Percentiles rank a stretch among this genome's conserved stretches.
Conservation (phyloP, 2,113 vertebrate genomes). For the Etheostoma spectabile region DNA sequence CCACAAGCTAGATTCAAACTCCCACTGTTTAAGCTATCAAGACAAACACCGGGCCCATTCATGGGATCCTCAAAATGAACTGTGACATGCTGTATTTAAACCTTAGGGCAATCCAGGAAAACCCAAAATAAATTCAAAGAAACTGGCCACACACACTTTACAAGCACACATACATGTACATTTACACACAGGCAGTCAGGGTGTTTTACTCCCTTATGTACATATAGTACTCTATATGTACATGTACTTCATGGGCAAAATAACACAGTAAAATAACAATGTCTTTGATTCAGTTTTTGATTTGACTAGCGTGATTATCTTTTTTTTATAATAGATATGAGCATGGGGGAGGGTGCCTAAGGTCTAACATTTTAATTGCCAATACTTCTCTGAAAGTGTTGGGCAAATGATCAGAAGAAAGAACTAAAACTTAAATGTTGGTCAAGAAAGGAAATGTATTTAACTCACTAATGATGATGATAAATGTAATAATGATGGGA, state of each 20-base stretch:
- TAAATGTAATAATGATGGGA: constrained; percentile 55
- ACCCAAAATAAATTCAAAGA: constrained; percentile 59
- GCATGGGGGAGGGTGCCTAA: no score
- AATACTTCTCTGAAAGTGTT: no score
- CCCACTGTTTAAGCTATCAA: constrained; percentile 75
- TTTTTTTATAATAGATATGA: no score
- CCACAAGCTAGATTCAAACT: constrained; percentile 59
- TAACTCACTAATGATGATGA: constrained; percentile 65
- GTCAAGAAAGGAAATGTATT: constrained; percentile 73
- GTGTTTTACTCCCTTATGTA: constrained; percentile 38
- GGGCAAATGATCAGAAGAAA: no score
- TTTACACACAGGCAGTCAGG: constrained; percentile 32
- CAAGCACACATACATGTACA: constrained; percentile 43
- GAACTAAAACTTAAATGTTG: constrained; percentile 4
- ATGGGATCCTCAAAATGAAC: constrained; percentile 51
- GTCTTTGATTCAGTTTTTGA: no score
- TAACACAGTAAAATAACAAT: constrained; percentile 73
- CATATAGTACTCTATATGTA: constrained; percentile 37
- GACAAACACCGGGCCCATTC: constrained; percentile 57
- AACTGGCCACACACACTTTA: constrained; percentile 45
- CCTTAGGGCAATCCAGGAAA: constrained; percentile 64
- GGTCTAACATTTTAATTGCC: no score
- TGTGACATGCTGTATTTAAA: constrained; percentile 57
- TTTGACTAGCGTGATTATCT: no score
- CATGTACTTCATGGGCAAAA: constrained; percentile 66